These are phyloP conservation scores for Chorisops tibialis DNA, from an alignment of 2,888 invertebrate species.

Conservation along the genomic window DNA sequence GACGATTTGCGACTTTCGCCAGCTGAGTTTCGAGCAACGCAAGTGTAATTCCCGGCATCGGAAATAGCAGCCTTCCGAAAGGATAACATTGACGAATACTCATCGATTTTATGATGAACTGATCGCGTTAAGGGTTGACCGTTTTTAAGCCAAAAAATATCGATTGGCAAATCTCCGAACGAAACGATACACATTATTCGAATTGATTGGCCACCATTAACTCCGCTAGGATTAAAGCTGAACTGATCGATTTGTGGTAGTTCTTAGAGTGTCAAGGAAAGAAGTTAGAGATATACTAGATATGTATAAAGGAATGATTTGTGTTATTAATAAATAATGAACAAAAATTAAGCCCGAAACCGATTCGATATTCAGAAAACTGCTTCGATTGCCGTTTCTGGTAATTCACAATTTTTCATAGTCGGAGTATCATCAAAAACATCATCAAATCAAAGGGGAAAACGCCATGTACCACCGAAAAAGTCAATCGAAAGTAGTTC, in stretches of 20 bases:
- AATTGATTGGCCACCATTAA: constrained; percentile 55
- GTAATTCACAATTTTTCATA: constrained; percentile 42
- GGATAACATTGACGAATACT: constrained; percentile 54
- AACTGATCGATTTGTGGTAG: constrained; percentile 57
- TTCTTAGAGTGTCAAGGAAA: constrained; percentile 41
- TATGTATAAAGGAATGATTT: too few species aligned
- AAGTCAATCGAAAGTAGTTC: constrained; percentile 61
- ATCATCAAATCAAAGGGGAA: constrained; percentile 74
- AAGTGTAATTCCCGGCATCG: constrained; percentile 58
- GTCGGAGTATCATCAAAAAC: constrained; percentile 59
- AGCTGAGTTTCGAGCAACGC: constrained; percentile 58
- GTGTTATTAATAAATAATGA: neutral
- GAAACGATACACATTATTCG: constrained; percentile 64
- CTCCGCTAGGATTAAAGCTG: constrained; percentile 54
- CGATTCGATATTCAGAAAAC: constrained; percentile 61
- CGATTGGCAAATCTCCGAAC: constrained; percentile 76
- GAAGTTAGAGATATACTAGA: neutral
- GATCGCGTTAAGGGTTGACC: constrained; percentile 47
- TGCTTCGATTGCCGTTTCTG: constrained; percentile 59
- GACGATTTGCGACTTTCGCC: constrained; percentile 57
- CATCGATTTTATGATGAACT: constrained; percentile 53
- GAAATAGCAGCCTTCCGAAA: constrained; percentile 51
- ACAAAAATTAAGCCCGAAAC: constrained; percentile 50
- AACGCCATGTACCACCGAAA: constrained; percentile 74
- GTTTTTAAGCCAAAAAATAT: constrained; percentile 63